Percentiles rank a stretch among this genome's conserved stretches.
phyloP scores from a whole-genome alignment of 2,113 vertebrate species.

The Anoplopoma fimbria region DNA sequence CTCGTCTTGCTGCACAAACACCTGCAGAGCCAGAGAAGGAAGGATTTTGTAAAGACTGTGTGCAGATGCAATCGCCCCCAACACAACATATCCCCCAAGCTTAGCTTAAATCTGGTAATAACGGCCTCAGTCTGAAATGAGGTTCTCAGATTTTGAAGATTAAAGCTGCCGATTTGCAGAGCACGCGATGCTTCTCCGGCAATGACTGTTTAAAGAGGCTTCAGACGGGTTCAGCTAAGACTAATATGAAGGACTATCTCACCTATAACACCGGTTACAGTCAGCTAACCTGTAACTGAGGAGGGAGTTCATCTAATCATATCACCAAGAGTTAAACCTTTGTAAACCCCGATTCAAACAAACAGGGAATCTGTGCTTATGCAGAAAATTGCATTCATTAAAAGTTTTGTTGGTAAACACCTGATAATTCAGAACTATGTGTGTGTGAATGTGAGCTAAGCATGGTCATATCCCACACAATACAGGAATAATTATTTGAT shows the following conservation, averaged over 20 bases:
- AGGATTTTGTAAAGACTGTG: slow-evolving; percentile 41
- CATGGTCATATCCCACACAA: neutral
- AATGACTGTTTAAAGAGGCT: slow-evolving; percentile 71
- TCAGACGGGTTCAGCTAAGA: slow-evolving; percentile 46
- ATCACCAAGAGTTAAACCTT: slow-evolving; percentile 28
- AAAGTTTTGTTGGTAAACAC: slow-evolving; percentile 11
- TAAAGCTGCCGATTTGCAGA: slow-evolving; percentile 62
- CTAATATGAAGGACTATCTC: slow-evolving; percentile 57
- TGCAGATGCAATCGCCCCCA: slow-evolving; percentile 34
- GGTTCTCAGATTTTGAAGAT: slow-evolving; percentile 69
- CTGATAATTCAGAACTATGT: neutral
- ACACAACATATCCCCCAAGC: slow-evolving; percentile 58
- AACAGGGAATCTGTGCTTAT: slow-evolving; percentile 41
- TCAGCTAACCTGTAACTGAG: slow-evolving; percentile 37
- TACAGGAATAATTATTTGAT: too few relatives aligned
- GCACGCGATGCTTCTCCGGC: slow-evolving; percentile 21
- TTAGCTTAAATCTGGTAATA: slow-evolving; percentile 72
- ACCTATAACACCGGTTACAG: slow-evolving; percentile 31
- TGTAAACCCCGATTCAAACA: slow-evolving; percentile 32
- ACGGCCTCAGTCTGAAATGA: slow-evolving; percentile 48
- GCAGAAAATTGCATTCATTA: slow-evolving; percentile 25
- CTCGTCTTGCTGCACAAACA: slow-evolving; percentile 21
- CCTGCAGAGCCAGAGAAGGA: slow-evolving; percentile 31
- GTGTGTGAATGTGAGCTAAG: neutral
- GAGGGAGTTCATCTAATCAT: slow-evolving; percentile 45